Evolutionary conservation across 2,797 vertebrate genomes (phyloP).

Genomic region (Falco berigora): DNA sequence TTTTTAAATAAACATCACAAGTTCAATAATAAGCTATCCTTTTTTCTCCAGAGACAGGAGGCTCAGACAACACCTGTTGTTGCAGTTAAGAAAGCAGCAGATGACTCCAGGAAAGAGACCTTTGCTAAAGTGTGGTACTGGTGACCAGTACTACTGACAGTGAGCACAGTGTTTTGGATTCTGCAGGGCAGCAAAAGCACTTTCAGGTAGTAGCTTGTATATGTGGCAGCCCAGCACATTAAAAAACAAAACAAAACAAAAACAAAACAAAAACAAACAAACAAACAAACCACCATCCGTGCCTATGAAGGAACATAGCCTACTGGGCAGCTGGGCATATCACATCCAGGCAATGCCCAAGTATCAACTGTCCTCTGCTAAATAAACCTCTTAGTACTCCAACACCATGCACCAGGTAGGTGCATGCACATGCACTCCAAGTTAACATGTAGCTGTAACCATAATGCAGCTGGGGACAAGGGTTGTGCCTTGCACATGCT

Average conservation of each 20-base stretch:
- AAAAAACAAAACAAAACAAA: neutral
- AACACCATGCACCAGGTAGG: neutral
- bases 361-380: neutral
- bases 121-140: neutral
- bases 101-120: neutral
- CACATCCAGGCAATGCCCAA: neutral
- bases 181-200: neutral
- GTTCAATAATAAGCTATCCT: neutral
- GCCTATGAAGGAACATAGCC: neutral
- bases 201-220: neutral
- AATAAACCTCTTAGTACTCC: neutral
- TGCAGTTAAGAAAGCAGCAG: neutral
- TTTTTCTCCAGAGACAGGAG: neutral
- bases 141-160: neutral
- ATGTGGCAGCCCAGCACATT: neutral
- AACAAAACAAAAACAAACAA: no score
- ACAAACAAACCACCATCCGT: neutral
- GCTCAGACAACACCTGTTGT: neutral
- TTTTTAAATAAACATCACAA: neutral
- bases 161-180: neutral
- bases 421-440: accelerated
- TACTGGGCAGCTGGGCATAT: neutral
- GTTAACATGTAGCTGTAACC: neutral
- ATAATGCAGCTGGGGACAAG: neutral
- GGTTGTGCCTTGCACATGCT: neutral